A percentile compares a stretch with the other conserved stretches of the same genome.
Conservation (phyloP, 2,888 invertebrate species). For the Cryptops parisi region DNA sequence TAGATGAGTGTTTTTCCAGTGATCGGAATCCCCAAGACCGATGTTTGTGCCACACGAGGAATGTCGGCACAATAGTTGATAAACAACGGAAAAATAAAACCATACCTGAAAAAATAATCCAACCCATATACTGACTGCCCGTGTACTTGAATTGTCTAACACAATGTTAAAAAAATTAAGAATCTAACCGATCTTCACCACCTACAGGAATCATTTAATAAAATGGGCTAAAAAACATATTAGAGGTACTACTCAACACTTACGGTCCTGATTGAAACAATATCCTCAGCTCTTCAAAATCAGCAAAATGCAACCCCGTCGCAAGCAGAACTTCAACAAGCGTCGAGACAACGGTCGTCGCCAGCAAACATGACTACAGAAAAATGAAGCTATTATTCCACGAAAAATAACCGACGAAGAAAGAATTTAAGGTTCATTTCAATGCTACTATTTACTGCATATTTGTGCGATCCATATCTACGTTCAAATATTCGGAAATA, state of each 20-base stretch:
- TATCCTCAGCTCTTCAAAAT: constrained; percentile 27
- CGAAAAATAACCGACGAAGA: constrained; percentile 1
- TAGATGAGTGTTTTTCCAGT: constrained; percentile 41
- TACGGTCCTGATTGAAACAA: constrained; percentile 37
- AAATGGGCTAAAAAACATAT: constrained; percentile 1
- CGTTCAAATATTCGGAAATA: constrained; percentile 38
- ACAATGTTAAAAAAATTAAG: no score
- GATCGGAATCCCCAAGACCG: constrained; percentile 37
- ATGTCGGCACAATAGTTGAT: constrained; percentile 39
- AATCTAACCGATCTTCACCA: no score
- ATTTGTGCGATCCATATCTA: constrained; percentile 39
- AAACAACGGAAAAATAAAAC: constrained; percentile 37
- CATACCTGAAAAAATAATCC: constrained; percentile 26
- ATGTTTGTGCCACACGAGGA: constrained; percentile 35
- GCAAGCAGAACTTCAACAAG: constrained; percentile 32
- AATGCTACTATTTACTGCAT: constrained; percentile 28
- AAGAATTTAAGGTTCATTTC: not conserved
- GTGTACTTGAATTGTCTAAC: not conserved
- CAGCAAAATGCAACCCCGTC: constrained; percentile 27
- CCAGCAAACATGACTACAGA: constrained; percentile 33
- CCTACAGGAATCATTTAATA: not conserved
- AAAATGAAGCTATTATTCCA: constrained; percentile 8
- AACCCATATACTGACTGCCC: not conserved
- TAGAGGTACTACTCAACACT: no score
- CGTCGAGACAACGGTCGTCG: constrained; percentile 32